Percentiles rank a stretch among this genome's conserved stretches.
Evolutionary conservation across 2,888 invertebrate species (phyloP).

Genomic region (Tetheella fluctuosa): DNA sequence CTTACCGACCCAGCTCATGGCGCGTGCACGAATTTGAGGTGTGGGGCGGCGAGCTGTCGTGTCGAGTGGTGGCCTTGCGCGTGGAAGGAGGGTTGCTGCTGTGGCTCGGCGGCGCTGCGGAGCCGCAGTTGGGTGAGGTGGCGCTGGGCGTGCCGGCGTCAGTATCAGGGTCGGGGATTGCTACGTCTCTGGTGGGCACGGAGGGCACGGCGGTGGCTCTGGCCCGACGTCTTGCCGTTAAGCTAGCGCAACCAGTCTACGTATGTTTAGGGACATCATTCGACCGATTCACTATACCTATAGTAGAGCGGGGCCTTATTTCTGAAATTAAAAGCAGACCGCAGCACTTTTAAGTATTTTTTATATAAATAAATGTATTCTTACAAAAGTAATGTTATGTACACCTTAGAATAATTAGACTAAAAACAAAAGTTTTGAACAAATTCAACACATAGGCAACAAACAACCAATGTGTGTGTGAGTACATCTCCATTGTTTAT

Average conservation of each 20-base stretch:
- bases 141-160: slow-evolving; percentile 51
- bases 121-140: slow-evolving; percentile 42
- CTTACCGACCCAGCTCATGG: slow-evolving; percentile 61
- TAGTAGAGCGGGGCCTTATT: slow-evolving; percentile 53
- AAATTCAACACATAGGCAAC: too few species aligned
- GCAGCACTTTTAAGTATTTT: slow-evolving; percentile 39
- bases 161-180: slow-evolving; percentile 28
- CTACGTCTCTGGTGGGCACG: slow-evolving; percentile 41
- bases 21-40: slow-evolving; percentile 61
- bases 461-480: too few species aligned
- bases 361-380: neutral
- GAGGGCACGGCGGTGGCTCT: slow-evolving; percentile 40
- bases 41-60: slow-evolving; percentile 56
- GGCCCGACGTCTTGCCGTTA: slow-evolving; percentile 52
- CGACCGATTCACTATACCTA: slow-evolving; percentile 56
- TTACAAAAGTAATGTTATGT: neutral
- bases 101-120: slow-evolving; percentile 55
- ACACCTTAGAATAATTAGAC: too few species aligned
- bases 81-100: slow-evolving; percentile 59
- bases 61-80: slow-evolving; percentile 52
- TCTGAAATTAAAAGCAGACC: slow-evolving; percentile 57
- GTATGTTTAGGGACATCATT: slow-evolving; percentile 48
- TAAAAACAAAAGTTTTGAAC: too few species aligned
- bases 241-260: slow-evolving; percentile 50
- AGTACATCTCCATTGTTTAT: too few species aligned